Conservation (phyloP, 2,113 vertebrate genomes). For the Promerops cafer region DNA sequence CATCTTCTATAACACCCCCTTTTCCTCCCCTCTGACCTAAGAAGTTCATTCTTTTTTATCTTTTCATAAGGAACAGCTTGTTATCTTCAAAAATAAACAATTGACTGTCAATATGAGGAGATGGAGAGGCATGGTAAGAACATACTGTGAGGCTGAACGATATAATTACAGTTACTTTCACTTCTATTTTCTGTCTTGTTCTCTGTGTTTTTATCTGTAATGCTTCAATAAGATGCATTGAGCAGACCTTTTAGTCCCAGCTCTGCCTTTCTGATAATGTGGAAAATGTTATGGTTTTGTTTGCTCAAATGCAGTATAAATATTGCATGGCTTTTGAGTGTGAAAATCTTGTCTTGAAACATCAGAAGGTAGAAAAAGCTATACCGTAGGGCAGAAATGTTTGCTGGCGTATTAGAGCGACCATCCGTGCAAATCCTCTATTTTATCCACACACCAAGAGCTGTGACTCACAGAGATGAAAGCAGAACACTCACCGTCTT, state of each 20-base stretch:
- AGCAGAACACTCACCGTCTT: background rate
- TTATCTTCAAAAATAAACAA: background rate
- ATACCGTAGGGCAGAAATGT: background rate
- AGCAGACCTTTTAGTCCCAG: background rate
- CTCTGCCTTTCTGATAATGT: background rate
- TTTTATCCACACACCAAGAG: background rate
- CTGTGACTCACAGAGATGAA: background rate
- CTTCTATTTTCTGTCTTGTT: background rate
- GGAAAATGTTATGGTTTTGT: background rate
- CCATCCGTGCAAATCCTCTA: background rate
- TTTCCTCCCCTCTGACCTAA: background rate
- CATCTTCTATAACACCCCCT: background rate
- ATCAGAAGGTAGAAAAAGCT: background rate
- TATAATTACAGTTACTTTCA: background rate
- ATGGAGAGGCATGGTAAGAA: background rate
- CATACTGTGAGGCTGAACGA: background rate
- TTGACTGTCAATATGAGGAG: background rate
- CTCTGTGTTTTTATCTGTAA: background rate
- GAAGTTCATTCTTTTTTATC: background rate
- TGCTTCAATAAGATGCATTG: background rate
- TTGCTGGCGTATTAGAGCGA: background rate
- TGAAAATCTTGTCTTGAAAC: background rate
- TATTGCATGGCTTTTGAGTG: background rate
- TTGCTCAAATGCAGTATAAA: background rate
- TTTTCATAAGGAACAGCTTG: background rate